A percentile compares a stretch with the other conserved stretches of the same genome.
Evolutionary conservation across 2,113 vertebrate species (phyloP).

Genomic region (Dasyornis broadbenti): DNA sequence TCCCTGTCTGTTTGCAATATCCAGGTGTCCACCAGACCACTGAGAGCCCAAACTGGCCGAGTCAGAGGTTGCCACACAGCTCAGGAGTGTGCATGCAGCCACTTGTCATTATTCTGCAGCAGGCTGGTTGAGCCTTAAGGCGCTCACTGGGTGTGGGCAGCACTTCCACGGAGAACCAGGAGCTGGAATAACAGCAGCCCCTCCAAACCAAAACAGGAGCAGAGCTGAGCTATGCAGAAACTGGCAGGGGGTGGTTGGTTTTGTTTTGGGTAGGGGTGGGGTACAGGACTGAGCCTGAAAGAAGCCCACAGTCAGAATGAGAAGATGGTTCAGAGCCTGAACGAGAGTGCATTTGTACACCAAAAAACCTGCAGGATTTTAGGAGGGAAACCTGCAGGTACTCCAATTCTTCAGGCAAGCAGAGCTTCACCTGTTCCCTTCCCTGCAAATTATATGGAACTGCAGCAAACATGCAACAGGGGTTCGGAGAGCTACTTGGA

Average conservation of each 20-base stretch:
- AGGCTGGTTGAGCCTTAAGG: background rate
- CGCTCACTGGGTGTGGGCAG: background rate
- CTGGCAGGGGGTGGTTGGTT: background rate
- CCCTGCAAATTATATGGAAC: background rate
- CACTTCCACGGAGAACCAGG: fast-evolving
- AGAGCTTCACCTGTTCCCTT: background rate
- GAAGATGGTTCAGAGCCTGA: background rate
- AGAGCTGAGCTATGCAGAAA: background rate
- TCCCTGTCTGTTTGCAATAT: background rate
- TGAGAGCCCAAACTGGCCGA: background rate
- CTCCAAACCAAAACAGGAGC: slow-evolving; percentile 19
- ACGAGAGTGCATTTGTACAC: background rate
- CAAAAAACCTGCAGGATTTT: background rate
- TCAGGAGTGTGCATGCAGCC: background rate
- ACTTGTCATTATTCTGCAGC: fast-evolving
- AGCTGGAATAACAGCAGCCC: slow-evolving; percentile 9
- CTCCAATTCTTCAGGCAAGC: background rate
- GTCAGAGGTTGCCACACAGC: background rate
- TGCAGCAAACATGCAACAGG: background rate
- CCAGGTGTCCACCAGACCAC: background rate
- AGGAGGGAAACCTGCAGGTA: background rate
- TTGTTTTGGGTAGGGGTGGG: background rate
- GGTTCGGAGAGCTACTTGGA: background rate
- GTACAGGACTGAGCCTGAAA: background rate
- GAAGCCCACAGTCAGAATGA: background rate